Conservation (phyloP, 2,888 invertebrate genomes). For the Epirrhoe tristata region DNA sequence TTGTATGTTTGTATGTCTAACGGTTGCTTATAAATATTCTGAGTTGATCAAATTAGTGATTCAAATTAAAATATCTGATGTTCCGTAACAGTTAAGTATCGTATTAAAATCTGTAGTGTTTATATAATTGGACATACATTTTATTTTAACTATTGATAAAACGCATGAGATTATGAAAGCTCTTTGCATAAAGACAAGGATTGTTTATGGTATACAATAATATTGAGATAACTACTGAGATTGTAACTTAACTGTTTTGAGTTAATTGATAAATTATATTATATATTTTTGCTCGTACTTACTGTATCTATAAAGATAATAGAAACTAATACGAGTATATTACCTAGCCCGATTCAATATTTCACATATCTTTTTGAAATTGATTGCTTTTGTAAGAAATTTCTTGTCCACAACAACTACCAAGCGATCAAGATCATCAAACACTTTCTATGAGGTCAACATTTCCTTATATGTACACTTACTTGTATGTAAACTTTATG, state of each 20-base stretch:
- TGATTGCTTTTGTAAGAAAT: constrained; percentile 15
- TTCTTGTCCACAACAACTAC: constrained; percentile 8
- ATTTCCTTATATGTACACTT: constrained; percentile 6
- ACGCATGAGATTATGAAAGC: constrained; percentile 2
- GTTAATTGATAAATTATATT: background rate
- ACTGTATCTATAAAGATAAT: constrained; percentile 5
- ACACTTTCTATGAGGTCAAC: constrained; percentile 26
- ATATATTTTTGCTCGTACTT: background rate
- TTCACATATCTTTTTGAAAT: constrained; percentile 15
- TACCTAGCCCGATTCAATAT: background rate
- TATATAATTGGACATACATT: constrained; percentile 47
- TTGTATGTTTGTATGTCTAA: constrained; percentile 31
- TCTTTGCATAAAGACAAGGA: constrained; percentile 14
- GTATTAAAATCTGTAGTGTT: constrained; percentile 44
- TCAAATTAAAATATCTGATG: constrained; percentile 49
- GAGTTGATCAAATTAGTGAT: constrained; percentile 51
- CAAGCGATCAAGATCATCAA: constrained; percentile 17
- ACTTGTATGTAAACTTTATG: constrained; percentile 39
- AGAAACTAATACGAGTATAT: background rate
- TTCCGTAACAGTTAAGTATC: constrained; percentile 41
- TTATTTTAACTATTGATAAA: constrained; percentile 22
- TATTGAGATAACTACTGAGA: constrained; percentile 16
- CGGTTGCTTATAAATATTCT: constrained; percentile 45
- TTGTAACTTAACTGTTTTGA: constrained; percentile 5
- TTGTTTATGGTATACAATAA: constrained; percentile 25